Percentiles rank a stretch among this genome's conserved stretches.
phyloP scores from a whole-genome alignment of 2,113 vertebrate genomes.

The Cryptoleucopteryx plumbea region DNA sequence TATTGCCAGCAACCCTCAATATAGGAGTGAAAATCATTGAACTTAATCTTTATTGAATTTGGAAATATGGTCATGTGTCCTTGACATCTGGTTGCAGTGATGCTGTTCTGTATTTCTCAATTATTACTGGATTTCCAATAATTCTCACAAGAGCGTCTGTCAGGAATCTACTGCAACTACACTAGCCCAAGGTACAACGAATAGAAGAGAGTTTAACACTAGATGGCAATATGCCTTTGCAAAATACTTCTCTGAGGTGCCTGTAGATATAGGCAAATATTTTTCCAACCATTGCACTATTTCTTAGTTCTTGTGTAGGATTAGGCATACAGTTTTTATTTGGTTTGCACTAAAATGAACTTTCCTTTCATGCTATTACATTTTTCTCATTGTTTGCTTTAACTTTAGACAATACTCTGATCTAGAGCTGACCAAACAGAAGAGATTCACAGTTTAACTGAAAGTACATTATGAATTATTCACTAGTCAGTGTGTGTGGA shows the following conservation, averaged over 20 bases:
- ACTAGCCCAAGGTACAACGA: accelerated
- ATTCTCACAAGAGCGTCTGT: background rate
- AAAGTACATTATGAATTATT: background rate
- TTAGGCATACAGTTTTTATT: background rate
- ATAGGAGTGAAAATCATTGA: background rate
- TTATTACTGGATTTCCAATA: background rate
- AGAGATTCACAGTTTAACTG: background rate
- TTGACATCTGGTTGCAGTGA: background rate
- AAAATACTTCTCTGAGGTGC: background rate
- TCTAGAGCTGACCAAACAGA: background rate
- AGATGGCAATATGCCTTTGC: slow-evolving; percentile 49
- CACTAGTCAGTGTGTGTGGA: background rate
- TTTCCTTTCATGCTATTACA: background rate
- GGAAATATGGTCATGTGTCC: background rate
- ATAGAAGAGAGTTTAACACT: slow-evolving; percentile 10
- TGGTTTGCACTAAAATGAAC: background rate
- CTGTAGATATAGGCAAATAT: background rate
- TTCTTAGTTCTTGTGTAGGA: background rate
- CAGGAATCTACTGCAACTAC: background rate
- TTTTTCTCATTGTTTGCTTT: background rate
- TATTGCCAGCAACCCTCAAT: background rate
- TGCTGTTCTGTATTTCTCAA: background rate
- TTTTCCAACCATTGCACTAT: background rate
- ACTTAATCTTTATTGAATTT: background rate
- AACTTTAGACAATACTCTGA: background rate